Percentiles rank a stretch among this genome's conserved stretches.
These are phyloP conservation scores for Periphyllus acericola DNA, from an alignment of 2,888 invertebrate species.

Conservation along the genomic window DNA sequence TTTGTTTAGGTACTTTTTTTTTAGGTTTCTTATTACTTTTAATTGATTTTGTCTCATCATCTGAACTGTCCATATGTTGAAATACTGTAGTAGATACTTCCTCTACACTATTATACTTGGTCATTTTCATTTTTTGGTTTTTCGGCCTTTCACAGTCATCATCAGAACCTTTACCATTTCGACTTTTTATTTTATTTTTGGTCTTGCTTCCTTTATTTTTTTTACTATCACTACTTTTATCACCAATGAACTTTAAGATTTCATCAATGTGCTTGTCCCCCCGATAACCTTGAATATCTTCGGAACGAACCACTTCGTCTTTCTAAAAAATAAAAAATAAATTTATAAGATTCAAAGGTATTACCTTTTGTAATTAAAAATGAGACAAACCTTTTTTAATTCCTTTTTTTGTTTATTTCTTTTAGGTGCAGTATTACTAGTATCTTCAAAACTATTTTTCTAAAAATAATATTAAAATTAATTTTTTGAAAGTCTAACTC, in stretches of 20 bases:
- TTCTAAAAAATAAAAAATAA: conserved; percentile 35
- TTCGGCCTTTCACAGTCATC: conserved; percentile 63
- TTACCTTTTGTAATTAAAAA: background rate
- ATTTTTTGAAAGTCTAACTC: background rate
- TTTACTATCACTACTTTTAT: conserved; percentile 64
- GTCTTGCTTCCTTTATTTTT: conserved; percentile 65
- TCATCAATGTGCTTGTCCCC: conserved; percentile 81
- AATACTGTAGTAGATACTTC: conserved; percentile 82
- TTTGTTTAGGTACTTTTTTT: conserved; percentile 62
- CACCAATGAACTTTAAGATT: conserved; percentile 77
- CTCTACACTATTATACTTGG: conserved; percentile 83
- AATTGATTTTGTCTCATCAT: conserved; percentile 54
- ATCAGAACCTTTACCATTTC: conserved; percentile 66
- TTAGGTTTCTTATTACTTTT: conserved; percentile 53
- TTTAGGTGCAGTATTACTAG: conserved; percentile 44
- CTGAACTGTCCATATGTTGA: conserved; percentile 73
- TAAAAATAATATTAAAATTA: conserved; percentile 24
- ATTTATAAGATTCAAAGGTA: background rate
- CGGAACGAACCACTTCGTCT: conserved; percentile 65
- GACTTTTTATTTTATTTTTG: conserved; percentile 66
- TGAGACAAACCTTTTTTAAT: conserved; percentile 45
- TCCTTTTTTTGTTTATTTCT: conserved; percentile 57
- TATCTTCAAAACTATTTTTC: conserved; percentile 52
- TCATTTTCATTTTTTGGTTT: conserved; percentile 67
- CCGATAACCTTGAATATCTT: conserved; percentile 81